These are phyloP conservation scores for Drosophila monieri DNA, from an alignment of 2,888 invertebrate genomes.

Conservation along the genomic window DNA sequence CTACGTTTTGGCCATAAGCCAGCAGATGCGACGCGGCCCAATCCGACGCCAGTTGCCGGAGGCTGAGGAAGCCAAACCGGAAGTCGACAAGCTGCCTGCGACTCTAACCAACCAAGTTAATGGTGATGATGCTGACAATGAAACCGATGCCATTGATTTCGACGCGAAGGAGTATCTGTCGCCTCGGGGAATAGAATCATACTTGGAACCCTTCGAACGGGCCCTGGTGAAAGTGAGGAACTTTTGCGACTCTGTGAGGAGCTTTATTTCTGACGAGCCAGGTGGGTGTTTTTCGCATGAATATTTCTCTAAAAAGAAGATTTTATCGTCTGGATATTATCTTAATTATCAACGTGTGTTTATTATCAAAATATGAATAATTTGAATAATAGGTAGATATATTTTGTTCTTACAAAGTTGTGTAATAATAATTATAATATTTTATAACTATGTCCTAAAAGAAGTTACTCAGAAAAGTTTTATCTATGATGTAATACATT, in stretches of 20 bases:
- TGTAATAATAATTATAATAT: too few relatives aligned
- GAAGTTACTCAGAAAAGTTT: not conserved
- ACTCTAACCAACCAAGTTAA: conserved; percentile 31
- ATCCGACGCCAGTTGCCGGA: conserved; percentile 44
- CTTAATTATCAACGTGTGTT: too few relatives aligned
- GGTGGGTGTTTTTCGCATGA: conserved; percentile 25
- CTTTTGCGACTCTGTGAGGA: conserved; percentile 69
- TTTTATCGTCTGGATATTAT: too few relatives aligned
- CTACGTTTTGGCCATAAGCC: conserved; percentile 67
- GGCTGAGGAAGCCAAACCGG: conserved; percentile 47
- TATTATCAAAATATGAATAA: too few relatives aligned
- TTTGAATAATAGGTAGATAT: too few relatives aligned
- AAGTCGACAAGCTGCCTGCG: conserved; percentile 39
- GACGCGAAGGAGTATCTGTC: conserved; percentile 16
- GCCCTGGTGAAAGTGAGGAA: conserved; percentile 63
- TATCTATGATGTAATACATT: not conserved
- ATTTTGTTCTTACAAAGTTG: too few relatives aligned
- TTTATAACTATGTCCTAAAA: too few relatives aligned
- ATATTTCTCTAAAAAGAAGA: too few relatives aligned
- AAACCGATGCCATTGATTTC: conserved; percentile 13
- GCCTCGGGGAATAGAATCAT: conserved; percentile 44
- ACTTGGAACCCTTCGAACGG: conserved; percentile 60
- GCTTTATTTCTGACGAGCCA: conserved; percentile 57
- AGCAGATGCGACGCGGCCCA: conserved; percentile 49
- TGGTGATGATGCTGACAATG: conserved; percentile 22